Evolutionary conservation across 2,113 vertebrate species (phyloP), one percentile per base, ranked within the genome.

Genomic region (Anser brachyrhynchus): DNA sequence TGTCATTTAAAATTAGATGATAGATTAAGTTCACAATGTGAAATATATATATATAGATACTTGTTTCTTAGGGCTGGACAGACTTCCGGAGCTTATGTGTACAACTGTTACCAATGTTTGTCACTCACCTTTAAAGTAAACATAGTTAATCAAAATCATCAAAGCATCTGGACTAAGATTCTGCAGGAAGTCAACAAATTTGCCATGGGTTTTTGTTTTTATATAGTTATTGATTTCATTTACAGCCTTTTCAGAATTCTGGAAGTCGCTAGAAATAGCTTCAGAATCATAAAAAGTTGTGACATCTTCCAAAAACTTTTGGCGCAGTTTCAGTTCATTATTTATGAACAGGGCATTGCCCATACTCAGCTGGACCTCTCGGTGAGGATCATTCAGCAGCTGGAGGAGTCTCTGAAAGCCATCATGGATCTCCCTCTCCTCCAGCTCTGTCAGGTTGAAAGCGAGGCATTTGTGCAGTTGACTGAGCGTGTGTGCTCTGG

Each of bases 81-180:
- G 51, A 41, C 23, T 82, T 84, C 2, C 28, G 79, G 31, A 70
- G 16, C 7, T 44, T 58, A 52, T 31, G 11, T 57, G 4, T 28
- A 7, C 28, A 66, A 46, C 9, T 73, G 21, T 16, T 73, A 70
- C 22, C 4, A 19, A 14, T 0, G 0, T 71, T 86, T 90, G 11
- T 44, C n/a, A 91, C 95, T 94, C 46, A 97, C 99, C 99, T 98
- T 57, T 98, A 95, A 99, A 98, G 93, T 95, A 98, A 90, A 99
- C 93, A 13, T 97, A 98, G 96, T 98, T 99, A 64, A 98, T 89
- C 54, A 99, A 97, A 95, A 99, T 76, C 97, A 99, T 97, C 72
- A 95, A 11, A 0, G 95, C 97, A 1, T 37, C 35, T 1, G 78
- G 2, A 25, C 98, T 90, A 92, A 99, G 91, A 10, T 13, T 92